Evolutionary conservation across 2,888 invertebrate species (phyloP).

Genomic region (Mimumesa dahlbomi): DNA sequence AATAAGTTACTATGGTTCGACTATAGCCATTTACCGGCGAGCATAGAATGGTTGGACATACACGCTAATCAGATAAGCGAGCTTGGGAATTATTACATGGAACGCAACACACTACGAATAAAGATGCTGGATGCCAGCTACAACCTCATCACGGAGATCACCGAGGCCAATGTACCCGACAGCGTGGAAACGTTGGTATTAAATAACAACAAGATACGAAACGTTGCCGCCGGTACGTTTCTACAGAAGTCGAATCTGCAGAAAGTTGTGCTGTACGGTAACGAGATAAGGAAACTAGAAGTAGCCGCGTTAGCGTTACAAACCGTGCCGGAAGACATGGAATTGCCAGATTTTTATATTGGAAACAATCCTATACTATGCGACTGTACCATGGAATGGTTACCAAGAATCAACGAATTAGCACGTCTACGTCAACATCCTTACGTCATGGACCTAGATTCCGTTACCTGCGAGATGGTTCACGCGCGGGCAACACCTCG

Average conservation of each 20-base stretch:
- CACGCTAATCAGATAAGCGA: constrained; percentile 90
- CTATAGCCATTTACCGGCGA: constrained; percentile 88
- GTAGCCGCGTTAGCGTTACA: constrained; percentile 87
- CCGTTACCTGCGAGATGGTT: constrained; percentile 88
- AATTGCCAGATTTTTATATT: constrained; percentile 89
- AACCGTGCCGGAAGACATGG: constrained; percentile 84
- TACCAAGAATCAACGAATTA: constrained; percentile 89
- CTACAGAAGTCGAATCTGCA: constrained; percentile 86
- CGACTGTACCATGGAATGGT: constrained; percentile 94
- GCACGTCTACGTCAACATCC: constrained; percentile 88
- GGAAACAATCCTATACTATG: constrained; percentile 92
- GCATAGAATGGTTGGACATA: constrained; percentile 90
- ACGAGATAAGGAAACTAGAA: constrained; percentile 87
- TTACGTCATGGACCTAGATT: constrained; percentile 89
- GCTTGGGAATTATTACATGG: constrained; percentile 87
- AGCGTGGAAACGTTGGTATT: constrained; percentile 87
- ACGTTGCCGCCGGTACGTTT: constrained; percentile 87
- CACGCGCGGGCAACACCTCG: constrained; percentile 85
- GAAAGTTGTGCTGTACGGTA: constrained; percentile 89
- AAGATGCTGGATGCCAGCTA: constrained; percentile 90
- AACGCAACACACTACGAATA: constrained; percentile 84
- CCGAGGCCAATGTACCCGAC: constrained; percentile 87
- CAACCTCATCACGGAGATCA: constrained; percentile 86
- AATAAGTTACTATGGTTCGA: constrained; percentile 91
- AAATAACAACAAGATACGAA: constrained; percentile 88